Percentiles rank a stretch among this genome's conserved stretches.
Evolutionary conservation across 2,888 invertebrate genomes (phyloP).

Genomic region (Matsumyia berberina): DNA sequence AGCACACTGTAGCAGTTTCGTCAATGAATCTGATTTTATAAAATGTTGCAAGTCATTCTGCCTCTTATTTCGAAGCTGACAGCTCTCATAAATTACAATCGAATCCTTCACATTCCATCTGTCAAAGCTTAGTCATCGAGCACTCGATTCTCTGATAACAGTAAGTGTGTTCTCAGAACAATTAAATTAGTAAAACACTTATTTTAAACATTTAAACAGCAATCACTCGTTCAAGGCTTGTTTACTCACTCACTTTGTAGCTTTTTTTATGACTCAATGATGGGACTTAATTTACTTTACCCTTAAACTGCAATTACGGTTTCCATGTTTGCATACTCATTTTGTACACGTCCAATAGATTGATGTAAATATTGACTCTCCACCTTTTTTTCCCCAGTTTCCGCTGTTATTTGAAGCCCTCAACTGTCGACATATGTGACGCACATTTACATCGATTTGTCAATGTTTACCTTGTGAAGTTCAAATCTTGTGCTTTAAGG

Average conservation of each 20-base stretch:
- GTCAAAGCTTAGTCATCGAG: too few species aligned
- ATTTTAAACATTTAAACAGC: not conserved
- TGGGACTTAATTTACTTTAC: too few species aligned
- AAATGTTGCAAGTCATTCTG: too few species aligned
- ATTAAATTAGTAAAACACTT: not conserved
- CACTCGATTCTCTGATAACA: too few species aligned
- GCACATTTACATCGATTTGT: conserved; percentile 20
- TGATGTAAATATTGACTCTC: too few species aligned
- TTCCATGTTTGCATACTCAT: not conserved
- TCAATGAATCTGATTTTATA: too few species aligned
- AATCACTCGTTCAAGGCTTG: not conserved
- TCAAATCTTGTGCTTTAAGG: not conserved
- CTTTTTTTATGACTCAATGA: not conserved
- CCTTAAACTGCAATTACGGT: conserved; percentile 6
- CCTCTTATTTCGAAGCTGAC: too few species aligned
- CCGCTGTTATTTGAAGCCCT: conserved; percentile 1
- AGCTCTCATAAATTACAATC: too few species aligned
- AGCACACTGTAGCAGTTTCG: too few species aligned
- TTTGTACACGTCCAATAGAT: too few species aligned
- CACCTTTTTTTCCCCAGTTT: not conserved
- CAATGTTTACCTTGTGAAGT: conserved; percentile 13
- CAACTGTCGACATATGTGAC: not conserved
- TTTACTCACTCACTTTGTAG: conserved; percentile 8
- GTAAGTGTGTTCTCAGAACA: too few species aligned
- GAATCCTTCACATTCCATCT: too few species aligned